Conservation (phyloP, 2,888 invertebrate species). For the Rhagophthalmus giganteus region DNA sequence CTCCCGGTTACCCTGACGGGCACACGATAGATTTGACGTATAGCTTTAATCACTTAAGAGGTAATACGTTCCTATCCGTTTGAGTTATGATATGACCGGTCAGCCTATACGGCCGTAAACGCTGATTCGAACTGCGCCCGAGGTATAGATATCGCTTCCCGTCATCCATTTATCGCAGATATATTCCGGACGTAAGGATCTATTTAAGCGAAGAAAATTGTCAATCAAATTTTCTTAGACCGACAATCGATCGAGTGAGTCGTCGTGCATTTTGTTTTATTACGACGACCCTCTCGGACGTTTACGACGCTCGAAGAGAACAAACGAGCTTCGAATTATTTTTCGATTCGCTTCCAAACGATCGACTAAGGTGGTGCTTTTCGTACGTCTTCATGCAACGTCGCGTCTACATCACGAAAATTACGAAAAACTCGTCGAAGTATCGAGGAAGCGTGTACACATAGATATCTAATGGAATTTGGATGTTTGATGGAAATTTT, state of each 20-base stretch:
- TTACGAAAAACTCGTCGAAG: no score
- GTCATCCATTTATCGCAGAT: constrained; percentile 47
- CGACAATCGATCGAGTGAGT: neutral
- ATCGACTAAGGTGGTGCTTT: no score
- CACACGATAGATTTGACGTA: constrained; percentile 52
- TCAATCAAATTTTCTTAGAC: neutral
- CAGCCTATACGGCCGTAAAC: constrained; percentile 51
- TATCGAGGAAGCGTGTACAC: neutral
- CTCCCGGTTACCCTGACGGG: constrained; percentile 35
- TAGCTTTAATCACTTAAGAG: constrained; percentile 57
- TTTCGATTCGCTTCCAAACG: no score
- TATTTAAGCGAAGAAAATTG: no score
- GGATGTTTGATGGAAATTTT: constrained; percentile 18
- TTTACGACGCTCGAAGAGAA: no score
- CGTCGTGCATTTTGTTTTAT: no score
- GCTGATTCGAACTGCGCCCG: constrained; percentile 54
- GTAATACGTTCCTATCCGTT: constrained; percentile 50
- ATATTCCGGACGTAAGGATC: no score
- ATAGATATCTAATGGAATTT: constrained; percentile 3
- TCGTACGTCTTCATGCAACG: no score
- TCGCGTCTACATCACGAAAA: no score
- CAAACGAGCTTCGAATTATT: no score
- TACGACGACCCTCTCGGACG: no score
- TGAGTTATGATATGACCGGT: constrained; percentile 56
- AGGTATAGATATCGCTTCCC: constrained; percentile 28